phyloP scores from a whole-genome alignment of 1,140 invertebrate genomes.

The Rhynchophorus ferrugineus region DNA sequence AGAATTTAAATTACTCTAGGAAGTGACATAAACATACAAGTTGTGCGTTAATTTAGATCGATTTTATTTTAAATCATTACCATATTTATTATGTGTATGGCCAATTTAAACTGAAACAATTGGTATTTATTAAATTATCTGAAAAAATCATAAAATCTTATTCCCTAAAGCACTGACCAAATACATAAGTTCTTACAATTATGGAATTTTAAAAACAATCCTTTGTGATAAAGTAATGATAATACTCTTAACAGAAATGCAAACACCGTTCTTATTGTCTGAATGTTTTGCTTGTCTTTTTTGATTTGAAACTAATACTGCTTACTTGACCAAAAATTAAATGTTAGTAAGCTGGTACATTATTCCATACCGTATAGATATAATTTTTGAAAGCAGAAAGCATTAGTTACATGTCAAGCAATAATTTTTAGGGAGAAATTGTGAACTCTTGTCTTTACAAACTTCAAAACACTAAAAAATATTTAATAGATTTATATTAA shows the following conservation, averaged over 20 bases:
- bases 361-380: too few relatives aligned
- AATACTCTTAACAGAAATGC: neutral
- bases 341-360: neutral
- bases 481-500: too few relatives aligned
- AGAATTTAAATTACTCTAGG: neutral
- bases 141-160: neutral
- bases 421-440: too few relatives aligned
- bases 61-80: neutral
- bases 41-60: neutral
- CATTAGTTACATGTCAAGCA: too few relatives aligned
- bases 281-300: conserved; percentile 18
- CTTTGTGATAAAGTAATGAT: neutral
- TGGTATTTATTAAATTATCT: neutral
- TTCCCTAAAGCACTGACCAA: conserved; percentile 17
- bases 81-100: neutral
- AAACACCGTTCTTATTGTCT: conserved; percentile 17
- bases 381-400: too few relatives aligned
- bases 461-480: too few relatives aligned
- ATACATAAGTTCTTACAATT: conserved; percentile 4
- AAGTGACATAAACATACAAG: neutral
- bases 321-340: too few relatives aligned
- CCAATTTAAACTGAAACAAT: conserved; percentile 5
- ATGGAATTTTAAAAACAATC: conserved; percentile 13
- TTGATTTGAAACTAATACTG: conserved; percentile 15
- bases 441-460: too few relatives aligned